These are phyloP conservation scores for Sebastes steindachneri DNA, from an alignment of 2,797 vertebrate genomes.

Conservation along the genomic window DNA sequence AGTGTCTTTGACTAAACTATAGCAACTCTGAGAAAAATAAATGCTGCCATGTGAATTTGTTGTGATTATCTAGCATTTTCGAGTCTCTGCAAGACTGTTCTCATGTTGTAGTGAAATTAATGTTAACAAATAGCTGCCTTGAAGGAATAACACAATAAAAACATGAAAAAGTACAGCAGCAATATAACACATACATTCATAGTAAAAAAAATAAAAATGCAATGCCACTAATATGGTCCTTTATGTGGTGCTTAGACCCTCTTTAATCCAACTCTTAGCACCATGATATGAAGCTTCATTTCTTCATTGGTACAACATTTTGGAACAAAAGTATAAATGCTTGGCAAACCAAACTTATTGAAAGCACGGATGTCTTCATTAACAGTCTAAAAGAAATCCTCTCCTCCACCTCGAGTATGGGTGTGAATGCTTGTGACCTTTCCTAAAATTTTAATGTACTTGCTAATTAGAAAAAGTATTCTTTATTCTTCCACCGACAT, in stretches of 20 bases:
- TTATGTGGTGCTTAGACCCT: not conserved
- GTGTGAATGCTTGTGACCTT: slow-evolving; percentile 14
- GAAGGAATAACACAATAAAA: not conserved
- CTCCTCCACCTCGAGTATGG: not conserved
- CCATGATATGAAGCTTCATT: not conserved
- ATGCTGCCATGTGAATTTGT: not conserved
- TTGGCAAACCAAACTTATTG: slow-evolving; percentile 1
- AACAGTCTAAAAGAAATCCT: not conserved
- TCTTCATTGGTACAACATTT: not conserved
- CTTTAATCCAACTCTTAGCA: not conserved
- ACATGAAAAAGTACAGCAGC: not conserved
- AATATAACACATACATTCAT: not conserved
- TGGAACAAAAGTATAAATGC: not conserved
- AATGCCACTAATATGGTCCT: not conserved
- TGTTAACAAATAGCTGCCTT: not conserved
- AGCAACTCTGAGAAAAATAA: not conserved
- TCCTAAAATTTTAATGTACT: slow-evolving; percentile 22
- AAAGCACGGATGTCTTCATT: not conserved
- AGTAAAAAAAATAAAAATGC: not conserved
- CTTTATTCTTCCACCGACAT: slow-evolving; percentile 7
- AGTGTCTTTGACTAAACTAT: not conserved
- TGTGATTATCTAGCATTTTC: not conserved
- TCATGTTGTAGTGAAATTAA: not conserved
- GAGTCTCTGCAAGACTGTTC: not conserved
- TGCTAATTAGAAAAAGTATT: slow-evolving; percentile 20